Percentiles rank a stretch among this genome's conserved stretches.
Conservation (phyloP, 2,797 vertebrate species). For the Intellagama lesueurii region DNA sequence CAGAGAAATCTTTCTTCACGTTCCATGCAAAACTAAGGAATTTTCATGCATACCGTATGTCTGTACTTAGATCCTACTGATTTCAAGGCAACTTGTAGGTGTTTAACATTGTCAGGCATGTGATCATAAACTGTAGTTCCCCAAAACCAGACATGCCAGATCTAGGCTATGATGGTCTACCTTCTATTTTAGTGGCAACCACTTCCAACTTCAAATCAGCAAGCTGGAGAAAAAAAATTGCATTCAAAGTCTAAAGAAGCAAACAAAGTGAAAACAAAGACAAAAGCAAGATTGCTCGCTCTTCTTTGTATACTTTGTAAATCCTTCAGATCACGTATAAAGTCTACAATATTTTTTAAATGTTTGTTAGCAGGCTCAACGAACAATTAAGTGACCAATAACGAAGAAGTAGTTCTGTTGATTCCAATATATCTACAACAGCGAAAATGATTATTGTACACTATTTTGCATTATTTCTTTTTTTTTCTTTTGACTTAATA, state of each 20-base stretch:
- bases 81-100: neutral
- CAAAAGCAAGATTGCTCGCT: neutral
- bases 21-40: neutral
- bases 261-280: neutral
- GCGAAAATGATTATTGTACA: slow-evolving; percentile 10
- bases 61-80: neutral
- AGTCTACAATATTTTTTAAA: neutral
- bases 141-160: neutral
- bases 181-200: neutral
- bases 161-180: neutral
- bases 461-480: neutral
- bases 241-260: neutral
- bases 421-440: neutral
- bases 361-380: neutral
- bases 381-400: slow-evolving; percentile 9
- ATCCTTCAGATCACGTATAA: neutral
- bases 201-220: neutral
- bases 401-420: slow-evolving; percentile 8
- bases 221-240: neutral
- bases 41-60: neutral
- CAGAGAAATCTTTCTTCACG: neutral
- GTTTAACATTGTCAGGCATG: slow-evolving; percentile 3
- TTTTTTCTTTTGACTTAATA: slow-evolving; percentile 22
- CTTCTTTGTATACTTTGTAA: neutral
- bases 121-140: neutral